phyloP scores from a whole-genome alignment of 2,888 invertebrate genomes.

The Elegia similella region DNA sequence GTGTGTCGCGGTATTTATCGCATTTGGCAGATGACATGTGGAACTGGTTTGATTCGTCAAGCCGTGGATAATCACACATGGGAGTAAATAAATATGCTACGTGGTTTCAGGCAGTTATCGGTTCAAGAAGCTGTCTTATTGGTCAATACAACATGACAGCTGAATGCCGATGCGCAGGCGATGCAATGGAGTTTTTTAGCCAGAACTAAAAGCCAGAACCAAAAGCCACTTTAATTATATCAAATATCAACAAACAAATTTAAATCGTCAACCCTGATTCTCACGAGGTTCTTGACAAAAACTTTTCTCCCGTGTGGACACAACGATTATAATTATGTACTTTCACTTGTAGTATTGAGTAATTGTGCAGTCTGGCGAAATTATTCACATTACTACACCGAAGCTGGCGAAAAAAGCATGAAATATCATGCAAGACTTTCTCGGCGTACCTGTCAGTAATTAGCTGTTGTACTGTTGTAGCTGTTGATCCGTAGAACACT shows the following conservation, averaged over 20 bases:
- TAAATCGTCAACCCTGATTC: conserved; percentile 21
- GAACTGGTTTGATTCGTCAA: too few relatives aligned
- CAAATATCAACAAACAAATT: too few relatives aligned
- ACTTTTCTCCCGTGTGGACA: conserved; percentile 30
- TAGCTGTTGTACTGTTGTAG: conserved; percentile 56
- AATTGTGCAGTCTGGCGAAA: conserved; percentile 62
- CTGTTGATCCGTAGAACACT: conserved; percentile 13
- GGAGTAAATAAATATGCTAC: neutral
- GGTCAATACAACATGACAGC: conserved; percentile 13
- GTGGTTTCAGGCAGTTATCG: conserved; percentile 11
- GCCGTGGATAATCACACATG: too few relatives aligned
- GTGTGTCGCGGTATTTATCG: too few relatives aligned
- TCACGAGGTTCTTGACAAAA: conserved; percentile 25
- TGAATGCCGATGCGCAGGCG: conserved; percentile 3
- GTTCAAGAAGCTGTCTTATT: conserved; percentile 57
- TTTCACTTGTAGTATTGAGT: conserved; percentile 65
- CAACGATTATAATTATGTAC: conserved; percentile 53
- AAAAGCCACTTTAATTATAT: too few relatives aligned
- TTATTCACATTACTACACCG: conserved; percentile 62
- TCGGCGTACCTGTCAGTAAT: conserved; percentile 56
- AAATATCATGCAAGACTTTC: conserved; percentile 58
- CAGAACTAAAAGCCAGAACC: too few relatives aligned
- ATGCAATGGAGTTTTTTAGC: too few relatives aligned
- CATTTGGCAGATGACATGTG: too few relatives aligned
- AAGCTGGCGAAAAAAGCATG: conserved; percentile 54